Conservation (phyloP, 2,888 invertebrate genomes). For the Acleris holmiana region DNA sequence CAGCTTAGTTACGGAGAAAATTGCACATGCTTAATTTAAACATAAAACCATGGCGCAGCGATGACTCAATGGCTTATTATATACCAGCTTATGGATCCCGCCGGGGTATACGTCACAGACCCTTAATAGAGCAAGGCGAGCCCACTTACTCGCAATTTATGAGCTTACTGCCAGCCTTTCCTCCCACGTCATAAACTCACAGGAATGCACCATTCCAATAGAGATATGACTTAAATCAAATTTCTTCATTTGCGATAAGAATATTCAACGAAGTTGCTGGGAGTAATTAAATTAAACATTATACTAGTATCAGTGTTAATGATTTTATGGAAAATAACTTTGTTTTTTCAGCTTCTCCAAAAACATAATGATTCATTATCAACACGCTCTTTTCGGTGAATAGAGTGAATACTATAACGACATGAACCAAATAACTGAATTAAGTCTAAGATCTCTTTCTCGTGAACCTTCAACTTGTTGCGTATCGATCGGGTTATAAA, state of each 20-base stretch:
- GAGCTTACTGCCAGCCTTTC: constrained; percentile 25
- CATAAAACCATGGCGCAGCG: constrained; percentile 9
- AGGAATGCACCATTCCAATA: constrained; percentile 3
- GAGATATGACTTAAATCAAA: background rate
- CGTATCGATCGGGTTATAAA: constrained; percentile 1
- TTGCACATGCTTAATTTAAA: constrained; percentile 17
- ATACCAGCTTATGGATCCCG: constrained; percentile 33
- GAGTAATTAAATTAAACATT: too few relatives aligned
- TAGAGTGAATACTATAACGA: background rate
- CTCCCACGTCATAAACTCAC: constrained; percentile 15
- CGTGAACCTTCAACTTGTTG: background rate
- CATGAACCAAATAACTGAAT: background rate
- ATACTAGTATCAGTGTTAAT: too few relatives aligned
- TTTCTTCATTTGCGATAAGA: too few relatives aligned
- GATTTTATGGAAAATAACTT: too few relatives aligned
- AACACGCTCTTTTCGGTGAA: too few relatives aligned
- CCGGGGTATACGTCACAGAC: constrained; percentile 24
- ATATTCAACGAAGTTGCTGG: too few relatives aligned
- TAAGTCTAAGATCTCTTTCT: too few relatives aligned
- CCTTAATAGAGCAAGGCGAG: constrained; percentile 33
- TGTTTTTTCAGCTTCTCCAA: too few relatives aligned
- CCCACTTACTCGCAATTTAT: constrained; percentile 33
- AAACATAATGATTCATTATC: too few relatives aligned
- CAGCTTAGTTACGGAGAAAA: background rate
- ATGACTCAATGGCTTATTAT: constrained; percentile 27